Evolutionary conservation across 2,888 invertebrate species (phyloP).

Genomic region (Lamellibrachia columna): DNA sequence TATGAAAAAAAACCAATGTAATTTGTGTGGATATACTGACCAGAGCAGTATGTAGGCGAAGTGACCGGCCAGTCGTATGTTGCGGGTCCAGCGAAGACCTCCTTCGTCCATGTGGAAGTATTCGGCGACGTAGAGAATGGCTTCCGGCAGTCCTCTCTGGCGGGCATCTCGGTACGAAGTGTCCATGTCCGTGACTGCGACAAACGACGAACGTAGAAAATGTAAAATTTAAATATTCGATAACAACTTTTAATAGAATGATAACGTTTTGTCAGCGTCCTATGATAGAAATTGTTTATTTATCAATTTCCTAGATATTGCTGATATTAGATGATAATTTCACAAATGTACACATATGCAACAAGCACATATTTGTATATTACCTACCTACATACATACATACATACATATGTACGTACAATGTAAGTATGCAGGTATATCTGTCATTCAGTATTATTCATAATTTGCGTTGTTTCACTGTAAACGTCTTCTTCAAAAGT

Average conservation of each 20-base stretch:
- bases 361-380: neutral
- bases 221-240: too few species aligned
- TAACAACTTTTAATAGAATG: too few species aligned
- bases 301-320: neutral
- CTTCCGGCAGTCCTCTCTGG: constrained; percentile 88
- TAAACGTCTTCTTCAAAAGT: neutral
- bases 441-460: neutral
- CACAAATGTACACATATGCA: neutral
- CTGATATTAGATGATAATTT: neutral
- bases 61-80: constrained; percentile 94
- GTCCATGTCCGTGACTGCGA: constrained; percentile 81
- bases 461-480: neutral
- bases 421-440: neutral
- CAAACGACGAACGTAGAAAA: neutral
- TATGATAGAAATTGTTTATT: neutral
- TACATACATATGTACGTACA: constrained; percentile 6
- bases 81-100: constrained; percentile 94
- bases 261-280: too few species aligned
- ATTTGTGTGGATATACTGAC: constrained; percentile 69
- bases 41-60: constrained; percentile 89
- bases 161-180: constrained; percentile 84
- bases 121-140: constrained; percentile 92
- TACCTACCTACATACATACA: neutral
- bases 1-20: neutral
- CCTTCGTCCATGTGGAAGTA: constrained; percentile 93